phyloP scores from a whole-genome alignment of 37 sponge, comb jelly and placozoan genomes.

The Axinella damicornis region DNA sequence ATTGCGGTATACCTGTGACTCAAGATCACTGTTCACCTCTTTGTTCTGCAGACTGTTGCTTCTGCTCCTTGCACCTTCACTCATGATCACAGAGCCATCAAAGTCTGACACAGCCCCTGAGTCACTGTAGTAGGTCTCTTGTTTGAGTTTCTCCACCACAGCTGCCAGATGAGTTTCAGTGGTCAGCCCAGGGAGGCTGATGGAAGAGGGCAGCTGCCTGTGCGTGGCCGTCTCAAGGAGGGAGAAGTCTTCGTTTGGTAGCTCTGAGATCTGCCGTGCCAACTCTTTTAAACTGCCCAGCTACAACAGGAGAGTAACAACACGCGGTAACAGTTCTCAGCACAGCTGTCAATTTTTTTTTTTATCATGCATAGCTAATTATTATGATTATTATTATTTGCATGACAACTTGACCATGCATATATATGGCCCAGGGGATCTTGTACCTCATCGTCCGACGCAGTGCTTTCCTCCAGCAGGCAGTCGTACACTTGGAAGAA shows the following conservation, averaged over 20 bases:
- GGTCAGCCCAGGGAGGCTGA: not conserved
- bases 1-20: too few species aligned
- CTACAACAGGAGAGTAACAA: constrained; percentile 1
- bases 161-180: constrained; percentile 15
- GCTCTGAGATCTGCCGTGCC: constrained; percentile 64
- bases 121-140: not conserved
- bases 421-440: too few species aligned
- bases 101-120: constrained; percentile 44
- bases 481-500: constrained; percentile 51
- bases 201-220: not conserved
- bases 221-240: constrained; percentile 1
- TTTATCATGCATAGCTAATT: too few species aligned
- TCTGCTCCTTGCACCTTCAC: too few species aligned
- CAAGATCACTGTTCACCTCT: too few species aligned
- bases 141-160: constrained; percentile 3
- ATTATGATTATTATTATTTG: too few species aligned
- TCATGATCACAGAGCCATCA: not conserved
- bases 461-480: not conserved
- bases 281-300: constrained; percentile 32
- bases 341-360: too few species aligned
- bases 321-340: too few species aligned
- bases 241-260: constrained; percentile 28
- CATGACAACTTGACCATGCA: too few species aligned
- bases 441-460: too few species aligned
- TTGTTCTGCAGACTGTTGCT: too few species aligned